Evolutionary conservation across 2,113 vertebrate genomes (phyloP).

Genomic region (Phrynosoma blainvillii): DNA sequence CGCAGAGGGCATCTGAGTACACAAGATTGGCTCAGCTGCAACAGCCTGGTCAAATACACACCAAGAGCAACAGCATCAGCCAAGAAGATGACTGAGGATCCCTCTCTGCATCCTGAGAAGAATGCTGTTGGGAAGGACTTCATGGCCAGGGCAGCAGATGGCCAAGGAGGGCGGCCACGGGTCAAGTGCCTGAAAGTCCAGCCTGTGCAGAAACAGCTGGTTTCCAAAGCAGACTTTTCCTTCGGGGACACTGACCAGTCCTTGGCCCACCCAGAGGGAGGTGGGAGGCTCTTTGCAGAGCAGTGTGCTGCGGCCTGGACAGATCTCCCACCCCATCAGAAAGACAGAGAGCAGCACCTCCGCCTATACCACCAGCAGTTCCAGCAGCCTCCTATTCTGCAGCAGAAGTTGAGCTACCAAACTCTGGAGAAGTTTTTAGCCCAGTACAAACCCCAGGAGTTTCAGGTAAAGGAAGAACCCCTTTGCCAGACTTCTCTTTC

Average conservation of each 20-base stretch:
- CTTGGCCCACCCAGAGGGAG: not conserved
- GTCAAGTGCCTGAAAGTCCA: constrained; percentile 64
- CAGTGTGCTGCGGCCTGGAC: constrained; percentile 43
- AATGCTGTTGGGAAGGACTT: constrained; percentile 45
- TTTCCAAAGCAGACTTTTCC: constrained; percentile 53
- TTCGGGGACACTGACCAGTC: constrained; percentile 30
- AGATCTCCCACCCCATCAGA: constrained; percentile 65
- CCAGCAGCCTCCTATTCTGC: constrained; percentile 82
- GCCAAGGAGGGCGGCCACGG: constrained; percentile 47
- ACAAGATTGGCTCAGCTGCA: constrained; percentile 46
- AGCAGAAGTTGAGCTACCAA: constrained; percentile 72
- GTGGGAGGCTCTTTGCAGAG: constrained; percentile 4
- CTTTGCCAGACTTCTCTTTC: not conserved
- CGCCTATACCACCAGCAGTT: constrained; percentile 88
- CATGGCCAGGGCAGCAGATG: constrained; percentile 8
- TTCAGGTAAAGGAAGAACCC: constrained; percentile 50
- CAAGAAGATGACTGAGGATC: constrained; percentile 56
- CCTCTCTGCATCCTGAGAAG: constrained; percentile 3
- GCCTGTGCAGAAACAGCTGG: constrained; percentile 77
- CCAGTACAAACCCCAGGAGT: constrained; percentile 60
- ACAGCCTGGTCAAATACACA: constrained; percentile 68
- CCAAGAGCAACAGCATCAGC: constrained; percentile 31
- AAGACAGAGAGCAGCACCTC: constrained; percentile 83
- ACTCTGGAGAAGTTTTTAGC: constrained; percentile 74
- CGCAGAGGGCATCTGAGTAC: constrained; percentile 52